Percentiles rank a stretch among this genome's conserved stretches.
Evolutionary conservation across 2,888 invertebrate genomes (phyloP).

Genomic region (Morpho helenor): DNA sequence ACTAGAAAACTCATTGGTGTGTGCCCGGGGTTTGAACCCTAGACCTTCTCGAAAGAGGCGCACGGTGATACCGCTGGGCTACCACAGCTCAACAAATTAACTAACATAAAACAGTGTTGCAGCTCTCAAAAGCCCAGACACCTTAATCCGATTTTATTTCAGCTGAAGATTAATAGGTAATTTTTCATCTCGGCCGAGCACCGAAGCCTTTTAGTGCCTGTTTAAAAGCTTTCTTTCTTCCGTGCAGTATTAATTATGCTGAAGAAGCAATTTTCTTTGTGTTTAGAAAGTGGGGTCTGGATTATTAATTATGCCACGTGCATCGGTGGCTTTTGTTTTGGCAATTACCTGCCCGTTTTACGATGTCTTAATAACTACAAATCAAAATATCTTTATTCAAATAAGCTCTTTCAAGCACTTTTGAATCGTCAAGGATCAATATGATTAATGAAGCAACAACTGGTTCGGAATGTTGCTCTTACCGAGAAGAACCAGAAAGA

Average conservation of each 20-base stretch:
- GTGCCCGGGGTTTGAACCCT: too few species aligned
- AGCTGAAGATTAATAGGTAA: constrained; percentile 17
- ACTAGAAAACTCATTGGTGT: too few species aligned
- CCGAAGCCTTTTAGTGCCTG: constrained; percentile 22
- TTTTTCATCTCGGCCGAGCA: constrained; percentile 18
- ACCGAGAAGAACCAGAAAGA: too few species aligned
- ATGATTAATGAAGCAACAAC: too few species aligned
- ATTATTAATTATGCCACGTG: constrained; percentile 25
- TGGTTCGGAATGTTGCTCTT: too few species aligned
- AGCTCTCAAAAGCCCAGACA: not conserved
- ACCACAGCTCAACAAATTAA: too few species aligned
- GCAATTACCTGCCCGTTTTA: constrained; percentile 5
- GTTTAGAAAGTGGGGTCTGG: constrained; percentile 8
- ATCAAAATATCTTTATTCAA: too few species aligned
- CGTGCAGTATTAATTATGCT: constrained; percentile 25
- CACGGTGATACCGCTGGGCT: too few species aligned
- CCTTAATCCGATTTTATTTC: constrained; percentile 17
- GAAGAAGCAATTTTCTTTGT: constrained; percentile 26
- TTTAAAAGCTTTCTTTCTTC: constrained; percentile 19
- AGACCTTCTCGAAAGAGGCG: too few species aligned
- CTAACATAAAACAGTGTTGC: too few species aligned
- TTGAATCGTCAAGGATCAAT: too few species aligned
- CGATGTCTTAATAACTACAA: not conserved
- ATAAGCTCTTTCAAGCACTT: too few species aligned
- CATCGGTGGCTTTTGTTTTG: constrained; percentile 4